Percentiles rank a stretch among this genome's conserved stretches.
Conservation (phyloP, 2,797 vertebrate genomes). For the Hafferia zeledoni region DNA sequence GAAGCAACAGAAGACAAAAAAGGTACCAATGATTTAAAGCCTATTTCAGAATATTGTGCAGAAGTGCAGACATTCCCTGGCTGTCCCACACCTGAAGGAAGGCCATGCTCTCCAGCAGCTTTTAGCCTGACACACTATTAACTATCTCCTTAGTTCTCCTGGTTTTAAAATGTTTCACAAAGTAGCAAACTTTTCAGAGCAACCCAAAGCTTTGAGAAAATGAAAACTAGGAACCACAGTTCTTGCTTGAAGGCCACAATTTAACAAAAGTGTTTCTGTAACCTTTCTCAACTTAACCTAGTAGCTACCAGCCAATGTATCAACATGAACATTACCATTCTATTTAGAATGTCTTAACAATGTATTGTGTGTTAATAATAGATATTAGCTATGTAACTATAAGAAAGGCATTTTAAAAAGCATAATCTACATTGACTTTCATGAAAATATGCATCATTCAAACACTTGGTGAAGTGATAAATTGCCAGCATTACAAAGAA, state of each 20-base stretch:
- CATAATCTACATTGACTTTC: background rate
- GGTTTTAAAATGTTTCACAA: background rate
- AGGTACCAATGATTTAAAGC: background rate
- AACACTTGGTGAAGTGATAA: background rate
- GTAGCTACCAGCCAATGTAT: background rate
- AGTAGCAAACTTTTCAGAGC: background rate
- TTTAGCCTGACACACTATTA: background rate
- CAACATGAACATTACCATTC: background rate
- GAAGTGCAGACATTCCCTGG: background rate
- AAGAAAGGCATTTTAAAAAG: background rate
- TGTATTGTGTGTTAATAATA: background rate
- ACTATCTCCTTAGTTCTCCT: background rate
- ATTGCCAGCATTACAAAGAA: background rate
- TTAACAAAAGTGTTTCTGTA: background rate
- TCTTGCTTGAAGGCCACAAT: background rate
- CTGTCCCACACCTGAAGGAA: fast-evolving
- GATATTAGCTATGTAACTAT: background rate
- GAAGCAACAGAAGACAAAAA: background rate
- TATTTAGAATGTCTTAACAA: background rate
- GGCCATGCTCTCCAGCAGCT: background rate
- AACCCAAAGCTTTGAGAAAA: background rate
- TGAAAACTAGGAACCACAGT: background rate
- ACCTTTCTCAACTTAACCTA: background rate
- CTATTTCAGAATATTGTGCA: background rate
- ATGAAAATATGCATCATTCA: no score